Conservation (phyloP, 2,113 vertebrate genomes). For the Crotalus tigris region DNA sequence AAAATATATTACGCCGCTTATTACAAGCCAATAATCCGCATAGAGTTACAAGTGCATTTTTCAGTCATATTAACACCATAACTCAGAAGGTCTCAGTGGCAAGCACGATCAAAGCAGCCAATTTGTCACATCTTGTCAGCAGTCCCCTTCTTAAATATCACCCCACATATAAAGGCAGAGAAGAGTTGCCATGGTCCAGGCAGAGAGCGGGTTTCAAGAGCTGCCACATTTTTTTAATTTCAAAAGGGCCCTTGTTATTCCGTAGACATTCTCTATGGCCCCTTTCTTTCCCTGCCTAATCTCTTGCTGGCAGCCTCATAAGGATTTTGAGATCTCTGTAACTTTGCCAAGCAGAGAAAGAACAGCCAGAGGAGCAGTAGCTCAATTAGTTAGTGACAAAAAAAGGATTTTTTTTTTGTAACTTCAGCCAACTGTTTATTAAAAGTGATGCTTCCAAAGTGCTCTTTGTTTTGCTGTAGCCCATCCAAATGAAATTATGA, state of each 20-base stretch:
- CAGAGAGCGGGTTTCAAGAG: neutral
- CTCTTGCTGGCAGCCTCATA: neutral
- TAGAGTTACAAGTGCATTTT: slow-evolving; percentile 11
- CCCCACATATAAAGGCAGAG: neutral
- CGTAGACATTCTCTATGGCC: fast-evolving
- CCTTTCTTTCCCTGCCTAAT: neutral
- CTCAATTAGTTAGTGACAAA: neutral
- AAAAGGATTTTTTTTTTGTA: neutral
- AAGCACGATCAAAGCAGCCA: slow-evolving; percentile 3
- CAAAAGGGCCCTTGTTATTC: neutral
- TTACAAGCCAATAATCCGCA: slow-evolving; percentile 10
- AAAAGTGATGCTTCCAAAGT: neutral
- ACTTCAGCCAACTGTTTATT: neutral
- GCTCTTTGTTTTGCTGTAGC: neutral
- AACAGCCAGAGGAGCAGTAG: fast-evolving
- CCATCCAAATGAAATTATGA: neutral
- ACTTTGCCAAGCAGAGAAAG: neutral
- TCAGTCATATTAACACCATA: slow-evolving; percentile 13
- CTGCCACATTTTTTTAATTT: neutral
- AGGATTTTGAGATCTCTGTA: neutral
- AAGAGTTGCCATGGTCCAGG: neutral
- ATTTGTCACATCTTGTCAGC: slow-evolving; percentile 27
- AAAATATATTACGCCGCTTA: slow-evolving; percentile 8
- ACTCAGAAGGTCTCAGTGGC: slow-evolving; percentile 2
- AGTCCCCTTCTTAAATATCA: slow-evolving; percentile 15